Percentiles rank a stretch among this genome's conserved stretches.
phyloP scores from a whole-genome alignment of 2,797 vertebrate genomes.

The Adelosebastes latens region DNA sequence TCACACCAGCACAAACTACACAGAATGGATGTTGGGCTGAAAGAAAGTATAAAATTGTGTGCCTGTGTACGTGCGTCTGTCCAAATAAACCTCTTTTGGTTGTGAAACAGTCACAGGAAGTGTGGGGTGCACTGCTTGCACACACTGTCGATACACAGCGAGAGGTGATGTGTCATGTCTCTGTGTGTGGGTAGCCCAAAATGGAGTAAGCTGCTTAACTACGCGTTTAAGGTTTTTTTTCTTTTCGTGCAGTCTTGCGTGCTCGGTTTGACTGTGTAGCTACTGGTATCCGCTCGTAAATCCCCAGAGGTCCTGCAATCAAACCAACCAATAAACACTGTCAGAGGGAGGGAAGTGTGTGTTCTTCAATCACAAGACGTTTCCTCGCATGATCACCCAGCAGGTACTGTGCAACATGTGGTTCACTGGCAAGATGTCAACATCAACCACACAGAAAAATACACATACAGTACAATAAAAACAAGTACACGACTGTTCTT shows the following conservation, averaged over 20 bases:
- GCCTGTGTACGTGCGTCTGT: background rate
- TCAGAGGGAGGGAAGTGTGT: slow-evolving; percentile 1
- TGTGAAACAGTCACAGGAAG: slow-evolving; percentile 64
- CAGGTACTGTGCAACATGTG: slow-evolving; percentile 34
- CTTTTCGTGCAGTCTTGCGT: slow-evolving; percentile 9
- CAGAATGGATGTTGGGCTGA: background rate
- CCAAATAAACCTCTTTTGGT: background rate
- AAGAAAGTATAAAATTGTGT: background rate
- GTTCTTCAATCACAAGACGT: slow-evolving; percentile 46
- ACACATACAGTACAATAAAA: background rate
- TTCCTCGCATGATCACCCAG: slow-evolving; percentile 15
- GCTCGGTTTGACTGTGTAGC: slow-evolving; percentile 28
- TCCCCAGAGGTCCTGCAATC: slow-evolving; percentile 34
- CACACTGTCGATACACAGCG: background rate
- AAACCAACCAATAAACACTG: slow-evolving; percentile 38
- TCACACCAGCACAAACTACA: slow-evolving; percentile 7
- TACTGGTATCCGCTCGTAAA: slow-evolving; percentile 34
- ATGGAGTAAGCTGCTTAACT: slow-evolving; percentile 44
- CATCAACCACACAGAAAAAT: background rate
- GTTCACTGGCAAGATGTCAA: slow-evolving; percentile 11
- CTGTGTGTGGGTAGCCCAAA: slow-evolving; percentile 42
- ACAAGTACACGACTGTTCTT: background rate
- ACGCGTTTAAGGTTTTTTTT: background rate
- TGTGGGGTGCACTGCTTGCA: slow-evolving; percentile 12
- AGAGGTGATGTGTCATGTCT: slow-evolving; percentile 42